A percentile compares a stretch with the other conserved stretches of the same genome.
These are phyloP conservation scores for Columba guinea DNA, from an alignment of 2,797 vertebrate species.

Conservation along the genomic window DNA sequence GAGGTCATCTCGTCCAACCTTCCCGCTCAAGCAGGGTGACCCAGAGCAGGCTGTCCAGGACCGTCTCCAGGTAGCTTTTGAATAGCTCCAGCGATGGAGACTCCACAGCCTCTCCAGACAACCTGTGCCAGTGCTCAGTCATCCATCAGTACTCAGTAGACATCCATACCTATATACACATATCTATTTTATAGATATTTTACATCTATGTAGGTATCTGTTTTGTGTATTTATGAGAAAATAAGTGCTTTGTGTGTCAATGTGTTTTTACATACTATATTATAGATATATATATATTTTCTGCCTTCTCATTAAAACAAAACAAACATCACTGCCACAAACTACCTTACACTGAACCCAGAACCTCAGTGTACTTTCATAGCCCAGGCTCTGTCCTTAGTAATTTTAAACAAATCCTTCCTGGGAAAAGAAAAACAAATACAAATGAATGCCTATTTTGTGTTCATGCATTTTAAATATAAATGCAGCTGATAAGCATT, in stretches of 20 bases:
- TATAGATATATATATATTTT: background rate
- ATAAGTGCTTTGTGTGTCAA: background rate
- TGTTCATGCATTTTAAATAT: background rate
- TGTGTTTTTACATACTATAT: background rate
- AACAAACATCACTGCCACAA: background rate
- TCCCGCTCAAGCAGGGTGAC: background rate
- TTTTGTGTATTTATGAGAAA: background rate
- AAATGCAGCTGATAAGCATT: background rate
- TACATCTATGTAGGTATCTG: background rate
- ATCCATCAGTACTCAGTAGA: background rate
- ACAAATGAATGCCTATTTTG: background rate
- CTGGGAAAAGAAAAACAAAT: background rate
- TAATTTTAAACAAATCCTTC: background rate
- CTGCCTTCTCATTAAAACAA: background rate
- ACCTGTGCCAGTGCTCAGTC: background rate
- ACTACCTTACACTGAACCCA: background rate
- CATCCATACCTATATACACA: fast-evolving
- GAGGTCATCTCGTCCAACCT: background rate
- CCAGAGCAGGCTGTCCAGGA: background rate
- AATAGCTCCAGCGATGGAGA: background rate
- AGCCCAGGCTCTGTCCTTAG: background rate
- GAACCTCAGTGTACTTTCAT: background rate
- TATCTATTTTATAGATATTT: background rate
- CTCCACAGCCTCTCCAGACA: background rate
- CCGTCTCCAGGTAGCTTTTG: background rate